These are phyloP conservation scores for Exephanes ischioxanthus DNA, from an alignment of 2,888 invertebrate species.

Conservation along the genomic window DNA sequence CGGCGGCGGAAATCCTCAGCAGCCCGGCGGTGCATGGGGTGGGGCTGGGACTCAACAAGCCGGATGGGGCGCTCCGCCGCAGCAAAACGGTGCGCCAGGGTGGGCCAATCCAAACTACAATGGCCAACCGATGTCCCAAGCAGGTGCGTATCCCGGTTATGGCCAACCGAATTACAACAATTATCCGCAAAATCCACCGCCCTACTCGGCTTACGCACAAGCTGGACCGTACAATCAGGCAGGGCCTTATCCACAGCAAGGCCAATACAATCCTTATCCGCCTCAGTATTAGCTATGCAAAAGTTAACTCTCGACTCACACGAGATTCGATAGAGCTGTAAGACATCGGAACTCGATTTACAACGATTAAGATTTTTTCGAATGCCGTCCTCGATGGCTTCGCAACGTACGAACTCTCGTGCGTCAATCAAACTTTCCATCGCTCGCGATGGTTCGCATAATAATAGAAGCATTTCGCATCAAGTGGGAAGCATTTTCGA, in stretches of 20 bases:
- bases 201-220: conserved; percentile 78
- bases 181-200: conserved; percentile 81
- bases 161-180: conserved; percentile 79
- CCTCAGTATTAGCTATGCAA: conserved; percentile 71
- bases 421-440: not conserved
- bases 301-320: not conserved
- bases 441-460: not conserved
- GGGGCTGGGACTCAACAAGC: conserved; percentile 73
- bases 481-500: not conserved
- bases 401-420: not conserved
- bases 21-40: conserved; percentile 77
- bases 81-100: conserved; percentile 79
- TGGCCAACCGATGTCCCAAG: conserved; percentile 82
- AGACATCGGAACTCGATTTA: not conserved
- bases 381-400: not conserved
- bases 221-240: conserved; percentile 75
- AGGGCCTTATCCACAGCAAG: conserved; percentile 74
- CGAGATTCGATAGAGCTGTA: conserved; percentile 1
- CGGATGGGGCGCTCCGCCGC: conserved; percentile 78
- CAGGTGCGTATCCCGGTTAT: conserved; percentile 84
- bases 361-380: conserved; percentile 11
- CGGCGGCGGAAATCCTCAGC: conserved; percentile 73
- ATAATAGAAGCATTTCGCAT: not conserved
- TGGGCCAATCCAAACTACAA: conserved; percentile 84
- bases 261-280: conserved; percentile 79